A percentile compares a stretch with the other conserved stretches of the same genome.
phyloP scores from a whole-genome alignment of 2,797 vertebrate species.

The Smutsia gigantea region DNA sequence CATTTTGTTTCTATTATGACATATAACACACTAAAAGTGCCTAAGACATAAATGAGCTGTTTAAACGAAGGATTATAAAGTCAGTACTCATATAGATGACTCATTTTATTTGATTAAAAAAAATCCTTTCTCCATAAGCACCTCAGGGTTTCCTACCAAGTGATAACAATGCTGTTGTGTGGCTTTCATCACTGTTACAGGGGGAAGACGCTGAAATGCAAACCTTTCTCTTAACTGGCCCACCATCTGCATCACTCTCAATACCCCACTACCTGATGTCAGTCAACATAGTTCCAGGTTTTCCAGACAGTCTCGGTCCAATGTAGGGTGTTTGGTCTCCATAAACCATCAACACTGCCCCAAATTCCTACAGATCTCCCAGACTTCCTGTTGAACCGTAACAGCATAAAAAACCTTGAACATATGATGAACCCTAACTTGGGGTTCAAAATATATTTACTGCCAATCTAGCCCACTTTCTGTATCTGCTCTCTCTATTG shows the following conservation, averaged over 20 bases:
- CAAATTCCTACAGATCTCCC: neutral
- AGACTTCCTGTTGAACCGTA: neutral
- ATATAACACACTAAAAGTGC: neutral
- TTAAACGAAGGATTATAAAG: neutral
- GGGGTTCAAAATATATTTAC: neutral
- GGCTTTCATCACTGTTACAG: neutral
- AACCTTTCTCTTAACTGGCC: neutral
- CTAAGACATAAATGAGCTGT: neutral
- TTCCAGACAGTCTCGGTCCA: neutral
- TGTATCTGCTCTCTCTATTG: neutral
- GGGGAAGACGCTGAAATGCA: neutral
- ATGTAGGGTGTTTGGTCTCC: neutral
- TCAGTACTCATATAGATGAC: neutral
- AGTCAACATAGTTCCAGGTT: neutral
- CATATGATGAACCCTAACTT: neutral
- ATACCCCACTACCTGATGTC: neutral
- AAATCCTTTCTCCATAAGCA: neutral
- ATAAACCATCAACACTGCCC: neutral
- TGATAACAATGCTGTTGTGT: fast-evolving
- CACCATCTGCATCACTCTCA: neutral
- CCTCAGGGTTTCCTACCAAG: neutral
- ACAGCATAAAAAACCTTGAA: neutral
- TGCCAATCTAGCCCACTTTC: neutral
- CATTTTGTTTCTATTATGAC: neutral
- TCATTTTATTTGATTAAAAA: neutral